A percentile compares a stretch with the other conserved stretches of the same genome.
These are phyloP conservation scores for Telenomus remus DNA, from an alignment of 1,140 invertebrate species.

Conservation along the genomic window DNA sequence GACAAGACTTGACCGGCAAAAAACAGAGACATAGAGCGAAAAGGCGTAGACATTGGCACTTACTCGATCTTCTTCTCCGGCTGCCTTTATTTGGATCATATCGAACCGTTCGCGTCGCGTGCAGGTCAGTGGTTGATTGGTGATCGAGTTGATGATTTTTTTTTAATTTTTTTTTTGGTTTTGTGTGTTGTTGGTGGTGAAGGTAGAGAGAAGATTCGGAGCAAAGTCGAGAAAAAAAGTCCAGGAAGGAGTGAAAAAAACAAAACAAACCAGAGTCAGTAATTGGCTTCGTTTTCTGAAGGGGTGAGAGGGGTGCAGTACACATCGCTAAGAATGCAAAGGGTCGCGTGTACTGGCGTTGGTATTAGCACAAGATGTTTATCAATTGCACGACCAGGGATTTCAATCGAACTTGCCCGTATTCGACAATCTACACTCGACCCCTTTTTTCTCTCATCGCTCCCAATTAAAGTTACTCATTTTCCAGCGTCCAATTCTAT, in stretches of 20 bases:
- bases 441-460: constrained; percentile 10
- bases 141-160: constrained; percentile 65
- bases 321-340: constrained; percentile 52
- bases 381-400: constrained; percentile 31
- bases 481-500: constrained; percentile 5
- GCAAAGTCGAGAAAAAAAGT: constrained; percentile 54
- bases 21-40: constrained; percentile 57
- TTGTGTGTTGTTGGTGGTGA: constrained; percentile 68
- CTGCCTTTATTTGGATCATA: constrained; percentile 73
- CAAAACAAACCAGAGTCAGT: constrained; percentile 69
- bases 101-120: constrained; percentile 68
- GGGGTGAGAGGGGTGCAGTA: constrained; percentile 29
- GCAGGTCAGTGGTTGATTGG: constrained; percentile 68
- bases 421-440: constrained; percentile 33
- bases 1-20: constrained; percentile 62
- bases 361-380: constrained; percentile 46
- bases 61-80: constrained; percentile 76
- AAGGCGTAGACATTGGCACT: constrained; percentile 63
- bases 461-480: constrained; percentile 4
- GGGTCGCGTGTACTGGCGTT: constrained; percentile 39
- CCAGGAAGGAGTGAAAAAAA: constrained; percentile 65
- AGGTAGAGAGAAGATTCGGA: constrained; percentile 53
- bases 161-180: constrained; percentile 51
- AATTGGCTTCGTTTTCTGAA: constrained; percentile 60
- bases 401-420: constrained; percentile 38